A percentile compares a stretch with the other conserved stretches of the same genome.
These are phyloP conservation scores for Danionella dracula DNA, from an alignment of 2,797 vertebrate genomes.

Conservation along the genomic window DNA sequence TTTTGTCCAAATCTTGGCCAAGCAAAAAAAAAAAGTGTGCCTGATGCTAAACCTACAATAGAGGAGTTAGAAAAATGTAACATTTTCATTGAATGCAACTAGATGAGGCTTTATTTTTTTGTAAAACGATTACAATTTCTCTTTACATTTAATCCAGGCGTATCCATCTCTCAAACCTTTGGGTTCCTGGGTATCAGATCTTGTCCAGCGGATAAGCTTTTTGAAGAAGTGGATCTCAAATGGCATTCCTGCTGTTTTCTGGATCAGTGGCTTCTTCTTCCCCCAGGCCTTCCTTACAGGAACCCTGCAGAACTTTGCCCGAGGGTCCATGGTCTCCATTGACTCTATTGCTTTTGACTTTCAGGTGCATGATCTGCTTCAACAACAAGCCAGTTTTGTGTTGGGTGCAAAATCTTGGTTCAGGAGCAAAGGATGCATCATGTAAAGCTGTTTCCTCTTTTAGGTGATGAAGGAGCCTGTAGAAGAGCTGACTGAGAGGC, in stretches of 20 bases:
- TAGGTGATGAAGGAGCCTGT: conserved; percentile 70
- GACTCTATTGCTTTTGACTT: conserved; percentile 83
- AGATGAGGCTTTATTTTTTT: no score
- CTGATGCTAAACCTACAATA: no score
- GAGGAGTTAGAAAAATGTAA: no score
- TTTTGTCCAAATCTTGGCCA: no score
- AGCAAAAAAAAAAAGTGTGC: no score
- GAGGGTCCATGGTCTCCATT: conserved; percentile 72
- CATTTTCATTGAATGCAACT: no score
- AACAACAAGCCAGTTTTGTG: background rate
- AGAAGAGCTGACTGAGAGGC: conserved; percentile 62
- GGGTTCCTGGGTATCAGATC: conserved; percentile 83
- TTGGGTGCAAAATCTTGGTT: no score
- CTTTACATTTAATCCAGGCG: no score
- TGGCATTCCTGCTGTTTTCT: conserved; percentile 81
- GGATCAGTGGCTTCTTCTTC: conserved; percentile 91
- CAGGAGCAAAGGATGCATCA: no score
- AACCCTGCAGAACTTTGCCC: conserved; percentile 85
- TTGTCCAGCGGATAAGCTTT: conserved; percentile 78
- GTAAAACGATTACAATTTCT: no score
- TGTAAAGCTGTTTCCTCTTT: background rate
- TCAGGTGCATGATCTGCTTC: conserved; percentile 60
- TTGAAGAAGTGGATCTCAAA: conserved; percentile 74
- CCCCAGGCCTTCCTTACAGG: conserved; percentile 90
- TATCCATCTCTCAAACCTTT: conserved; percentile 87